phyloP scores from a whole-genome alignment of 2,113 vertebrate genomes.

The Okapia johnstoni region DNA sequence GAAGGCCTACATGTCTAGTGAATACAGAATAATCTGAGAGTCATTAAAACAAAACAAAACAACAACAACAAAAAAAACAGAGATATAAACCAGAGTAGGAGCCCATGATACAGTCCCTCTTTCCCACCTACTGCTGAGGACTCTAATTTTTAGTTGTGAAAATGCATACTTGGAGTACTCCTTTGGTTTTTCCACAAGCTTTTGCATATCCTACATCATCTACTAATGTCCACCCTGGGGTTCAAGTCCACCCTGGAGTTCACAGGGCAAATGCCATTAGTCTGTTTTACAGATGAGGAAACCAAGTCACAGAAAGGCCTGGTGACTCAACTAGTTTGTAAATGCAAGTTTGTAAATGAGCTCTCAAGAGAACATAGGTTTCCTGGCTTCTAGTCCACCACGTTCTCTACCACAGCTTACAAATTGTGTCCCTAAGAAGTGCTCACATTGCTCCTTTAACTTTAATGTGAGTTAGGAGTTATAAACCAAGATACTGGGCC shows the following conservation, averaged over 20 bases:
- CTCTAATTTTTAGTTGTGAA: not conserved
- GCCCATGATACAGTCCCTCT: not conserved
- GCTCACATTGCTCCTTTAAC: not conserved
- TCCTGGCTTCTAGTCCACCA: not conserved
- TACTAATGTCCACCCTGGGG: not conserved
- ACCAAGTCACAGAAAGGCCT: not conserved
- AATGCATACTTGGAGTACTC: not conserved
- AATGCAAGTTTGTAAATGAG: not conserved
- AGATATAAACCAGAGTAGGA: not conserved
- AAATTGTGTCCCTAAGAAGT: not conserved
- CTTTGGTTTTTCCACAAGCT: not conserved
- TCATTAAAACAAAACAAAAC: not conserved
- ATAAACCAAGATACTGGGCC: not conserved
- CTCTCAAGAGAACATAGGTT: not conserved
- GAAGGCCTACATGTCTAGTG: not conserved
- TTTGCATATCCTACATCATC: not conserved
- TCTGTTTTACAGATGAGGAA: not conserved
- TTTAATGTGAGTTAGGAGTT: not conserved
- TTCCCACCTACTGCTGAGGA: not conserved
- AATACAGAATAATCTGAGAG: not conserved
- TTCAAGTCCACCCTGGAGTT: not conserved
- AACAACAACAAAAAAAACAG: too few species aligned
- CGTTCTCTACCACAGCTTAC: not conserved
- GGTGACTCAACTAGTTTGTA: not conserved
- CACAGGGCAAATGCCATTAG: not conserved